Evolutionary conservation across 1,140 invertebrate species (phyloP).

Genomic region (Ladona fulva): DNA sequence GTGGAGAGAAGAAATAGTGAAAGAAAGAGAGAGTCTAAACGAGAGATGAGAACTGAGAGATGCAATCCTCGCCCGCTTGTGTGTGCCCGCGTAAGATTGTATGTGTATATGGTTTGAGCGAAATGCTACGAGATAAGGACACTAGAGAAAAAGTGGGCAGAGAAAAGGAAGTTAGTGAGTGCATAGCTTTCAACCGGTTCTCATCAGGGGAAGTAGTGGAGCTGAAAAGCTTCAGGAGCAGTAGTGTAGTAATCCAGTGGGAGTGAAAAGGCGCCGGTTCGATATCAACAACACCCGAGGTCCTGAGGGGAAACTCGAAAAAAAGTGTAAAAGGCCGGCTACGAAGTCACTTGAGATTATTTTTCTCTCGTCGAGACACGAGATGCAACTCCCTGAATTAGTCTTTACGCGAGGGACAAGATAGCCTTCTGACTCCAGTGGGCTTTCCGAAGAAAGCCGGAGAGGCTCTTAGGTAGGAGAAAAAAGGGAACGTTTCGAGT

Average conservation of each 20-base stretch:
- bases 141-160: background rate
- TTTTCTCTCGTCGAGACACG: no score
- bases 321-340: no score
- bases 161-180: background rate
- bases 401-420: no score
- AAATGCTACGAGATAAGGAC: background rate
- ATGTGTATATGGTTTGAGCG: background rate
- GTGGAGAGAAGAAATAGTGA: background rate
- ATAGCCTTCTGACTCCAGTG: no score
- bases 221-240: background rate
- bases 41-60: no score
- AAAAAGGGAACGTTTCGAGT: no score
- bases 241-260: background rate
- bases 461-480: no score
- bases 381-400: no score
- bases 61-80: background rate
- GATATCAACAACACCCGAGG: background rate
- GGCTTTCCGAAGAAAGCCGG: no score
- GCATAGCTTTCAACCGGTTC: conserved; percentile 2
- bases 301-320: no score
- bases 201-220: background rate
- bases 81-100: background rate
- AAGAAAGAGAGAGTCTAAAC: background rate
- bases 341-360: no score
- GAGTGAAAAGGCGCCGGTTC: background rate